Conservation (phyloP, 2,113 vertebrate species). For the Nettapus auritus region DNA sequence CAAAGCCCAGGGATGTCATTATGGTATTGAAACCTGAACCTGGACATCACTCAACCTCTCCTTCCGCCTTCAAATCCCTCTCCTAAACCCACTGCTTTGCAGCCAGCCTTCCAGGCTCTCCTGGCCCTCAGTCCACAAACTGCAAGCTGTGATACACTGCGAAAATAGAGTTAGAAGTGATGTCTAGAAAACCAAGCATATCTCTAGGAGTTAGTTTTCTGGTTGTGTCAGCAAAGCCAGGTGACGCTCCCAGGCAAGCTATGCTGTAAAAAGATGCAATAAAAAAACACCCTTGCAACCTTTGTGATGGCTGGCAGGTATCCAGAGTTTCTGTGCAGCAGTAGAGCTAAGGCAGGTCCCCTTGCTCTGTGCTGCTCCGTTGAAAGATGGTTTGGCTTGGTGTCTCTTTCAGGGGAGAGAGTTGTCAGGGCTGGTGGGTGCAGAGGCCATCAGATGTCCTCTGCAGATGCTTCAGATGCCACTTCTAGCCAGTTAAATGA, state of each 20-base stretch:
- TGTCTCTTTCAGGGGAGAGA: background rate
- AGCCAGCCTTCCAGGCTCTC: slow-evolving; percentile 17
- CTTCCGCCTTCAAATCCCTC: slow-evolving; percentile 38
- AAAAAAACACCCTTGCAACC: background rate
- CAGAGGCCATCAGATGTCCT: background rate
- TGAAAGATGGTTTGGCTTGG: background rate
- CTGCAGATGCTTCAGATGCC: background rate
- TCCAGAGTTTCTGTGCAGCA: background rate
- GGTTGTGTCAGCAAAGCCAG: background rate
- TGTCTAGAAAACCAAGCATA: background rate
- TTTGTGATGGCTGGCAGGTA: background rate
- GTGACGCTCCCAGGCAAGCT: background rate
- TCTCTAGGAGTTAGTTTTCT: background rate
- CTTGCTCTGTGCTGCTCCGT: background rate
- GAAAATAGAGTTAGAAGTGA: background rate
- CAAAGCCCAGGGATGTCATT: background rate
- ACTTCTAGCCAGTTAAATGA: rapidly evolving
- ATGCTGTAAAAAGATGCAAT: background rate
- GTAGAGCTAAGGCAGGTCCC: background rate
- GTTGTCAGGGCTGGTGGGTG: background rate
- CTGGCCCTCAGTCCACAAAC: background rate
- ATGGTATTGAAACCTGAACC: slow-evolving; percentile 34
- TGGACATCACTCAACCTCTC: background rate
- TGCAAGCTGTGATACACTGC: rapidly evolving
- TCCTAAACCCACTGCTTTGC: slow-evolving; percentile 27